Evolutionary conservation across 2,888 invertebrate species (phyloP), one percentile per base, ranked within the genome.

Genomic region (Pyrochroa serraticornis): DNA sequence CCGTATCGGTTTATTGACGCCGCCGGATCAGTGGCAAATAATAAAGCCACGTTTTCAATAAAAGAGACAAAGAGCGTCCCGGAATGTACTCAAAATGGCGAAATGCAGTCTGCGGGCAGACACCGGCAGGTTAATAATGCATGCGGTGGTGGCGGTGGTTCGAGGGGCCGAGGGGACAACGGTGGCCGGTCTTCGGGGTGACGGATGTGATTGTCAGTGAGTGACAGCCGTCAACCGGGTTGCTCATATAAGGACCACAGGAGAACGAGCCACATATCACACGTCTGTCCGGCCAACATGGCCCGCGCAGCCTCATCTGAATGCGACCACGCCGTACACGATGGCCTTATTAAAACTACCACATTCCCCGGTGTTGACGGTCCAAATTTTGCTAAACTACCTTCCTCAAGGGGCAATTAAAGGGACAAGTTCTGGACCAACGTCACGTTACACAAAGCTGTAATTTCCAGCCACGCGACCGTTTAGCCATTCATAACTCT

Each of bases 141-240:
- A 66, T 60, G 51, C 60, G 55, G 60, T 47, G 51, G 55, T 47
- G 51, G 49, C 38, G 31, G 39, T 13, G 31, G 35, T 14, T 54
- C 45, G 41, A 47, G 48, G 33, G 41, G 58, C 34, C 36, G 47
- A 47, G 41, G 47, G 41, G 10, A 36, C 12, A 22, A 14, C 12
- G 31, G 14, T 8, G 9, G 39, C 35, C 39, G 51, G 50, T 51
- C 47, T 47, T 55, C 60, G 51, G 54, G 66, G 73, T 77, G 77
- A 77, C 76, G 73, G 73, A 75, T 75, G 77, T 75, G 77, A 76
- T 74, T 75, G 75, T 71, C 72, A 72, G 60, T 77, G 77, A 78
- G 71, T 78, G 78, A 78, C 78, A 78, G 75, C 73, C 73, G 74
- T 74, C 76, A 71, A 68, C 67, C 65, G 67, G 68, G 66, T 71